A percentile compares a stretch with the other conserved stretches of the same genome.
phyloP scores from a whole-genome alignment of 2,797 vertebrate genomes.

The Malurus splendens region DNA sequence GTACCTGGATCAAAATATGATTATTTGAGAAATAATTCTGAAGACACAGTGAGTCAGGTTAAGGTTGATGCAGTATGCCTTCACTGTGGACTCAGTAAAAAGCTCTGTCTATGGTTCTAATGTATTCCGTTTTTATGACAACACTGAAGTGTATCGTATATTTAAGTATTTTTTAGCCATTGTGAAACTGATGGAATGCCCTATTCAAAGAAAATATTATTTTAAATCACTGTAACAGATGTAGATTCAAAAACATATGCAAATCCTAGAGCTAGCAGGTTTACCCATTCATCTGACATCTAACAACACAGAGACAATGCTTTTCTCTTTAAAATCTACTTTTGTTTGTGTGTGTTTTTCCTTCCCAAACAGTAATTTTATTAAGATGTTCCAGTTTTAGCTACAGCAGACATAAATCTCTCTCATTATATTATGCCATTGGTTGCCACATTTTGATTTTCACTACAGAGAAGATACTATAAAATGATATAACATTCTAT shows the following conservation, averaged over 20 bases:
- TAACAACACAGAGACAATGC: not conserved
- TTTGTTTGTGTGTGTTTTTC: not conserved
- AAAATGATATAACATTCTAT: not conserved
- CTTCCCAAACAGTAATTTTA: not conserved
- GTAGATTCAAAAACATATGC: not conserved
- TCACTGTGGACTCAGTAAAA: not conserved
- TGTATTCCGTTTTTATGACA: not conserved
- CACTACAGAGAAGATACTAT: not conserved
- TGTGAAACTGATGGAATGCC: constrained; percentile 27
- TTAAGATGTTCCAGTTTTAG: not conserved
- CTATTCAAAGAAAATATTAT: not conserved
- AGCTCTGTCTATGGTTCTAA: not conserved
- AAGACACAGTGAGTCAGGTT: not conserved
- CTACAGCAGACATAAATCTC: not conserved
- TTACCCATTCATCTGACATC: not conserved
- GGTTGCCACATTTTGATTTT: not conserved
- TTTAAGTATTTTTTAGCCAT: not conserved
- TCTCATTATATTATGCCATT: not conserved
- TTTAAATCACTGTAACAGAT: not conserved
- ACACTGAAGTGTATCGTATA: not conserved
- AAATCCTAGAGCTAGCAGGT: not conserved
- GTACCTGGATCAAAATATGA: not conserved
- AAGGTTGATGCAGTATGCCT: not conserved
- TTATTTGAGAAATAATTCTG: not conserved
- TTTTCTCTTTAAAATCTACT: not conserved